Percentiles rank a stretch among this genome's conserved stretches.
Evolutionary conservation across 2,797 vertebrate genomes (phyloP).

Genomic region (Sebastes cheni): DNA sequence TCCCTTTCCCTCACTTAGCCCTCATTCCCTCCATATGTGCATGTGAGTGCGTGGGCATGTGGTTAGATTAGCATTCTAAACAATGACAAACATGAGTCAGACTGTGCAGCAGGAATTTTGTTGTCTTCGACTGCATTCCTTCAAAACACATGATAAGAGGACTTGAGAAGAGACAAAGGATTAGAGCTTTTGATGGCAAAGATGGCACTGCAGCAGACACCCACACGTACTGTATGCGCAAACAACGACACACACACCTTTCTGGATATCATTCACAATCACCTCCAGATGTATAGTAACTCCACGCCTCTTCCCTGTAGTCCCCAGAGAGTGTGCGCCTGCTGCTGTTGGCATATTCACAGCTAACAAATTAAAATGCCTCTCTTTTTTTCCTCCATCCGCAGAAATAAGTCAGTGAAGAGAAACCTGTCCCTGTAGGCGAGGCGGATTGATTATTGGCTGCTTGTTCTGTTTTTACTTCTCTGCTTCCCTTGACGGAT

Average conservation of each 20-base stretch:
- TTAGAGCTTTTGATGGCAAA: not conserved
- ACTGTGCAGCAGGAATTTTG: not conserved
- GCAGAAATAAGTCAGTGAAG: conserved; percentile 43
- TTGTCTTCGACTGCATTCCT: not conserved
- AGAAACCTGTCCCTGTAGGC: conserved; percentile 47
- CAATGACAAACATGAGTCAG: conserved; percentile 21
- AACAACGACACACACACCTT: not conserved
- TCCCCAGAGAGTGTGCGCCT: conserved; percentile 29
- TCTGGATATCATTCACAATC: conserved; percentile 26
- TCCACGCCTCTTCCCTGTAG: conserved; percentile 14
- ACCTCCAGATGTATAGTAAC: conserved; percentile 22
- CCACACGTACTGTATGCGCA: not conserved
- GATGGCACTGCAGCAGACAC: not conserved
- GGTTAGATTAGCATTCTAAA: conserved; percentile 22
- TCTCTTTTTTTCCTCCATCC: not conserved
- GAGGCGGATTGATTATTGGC: conserved; percentile 47
- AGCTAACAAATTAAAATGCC: conserved; percentile 59
- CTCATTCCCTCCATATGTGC: not conserved
- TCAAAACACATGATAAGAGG: not conserved
- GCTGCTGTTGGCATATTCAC: conserved; percentile 51
- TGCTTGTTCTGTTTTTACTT: conserved; percentile 45
- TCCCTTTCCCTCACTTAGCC: not conserved
- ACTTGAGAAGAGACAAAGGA: not conserved
- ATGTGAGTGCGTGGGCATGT: conserved; percentile 6
- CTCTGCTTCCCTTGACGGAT: conserved; percentile 43